A percentile compares a stretch with the other conserved stretches of the same genome.
Conservation (phyloP, 2,888 invertebrate species). For the Ischnura elegans region DNA sequence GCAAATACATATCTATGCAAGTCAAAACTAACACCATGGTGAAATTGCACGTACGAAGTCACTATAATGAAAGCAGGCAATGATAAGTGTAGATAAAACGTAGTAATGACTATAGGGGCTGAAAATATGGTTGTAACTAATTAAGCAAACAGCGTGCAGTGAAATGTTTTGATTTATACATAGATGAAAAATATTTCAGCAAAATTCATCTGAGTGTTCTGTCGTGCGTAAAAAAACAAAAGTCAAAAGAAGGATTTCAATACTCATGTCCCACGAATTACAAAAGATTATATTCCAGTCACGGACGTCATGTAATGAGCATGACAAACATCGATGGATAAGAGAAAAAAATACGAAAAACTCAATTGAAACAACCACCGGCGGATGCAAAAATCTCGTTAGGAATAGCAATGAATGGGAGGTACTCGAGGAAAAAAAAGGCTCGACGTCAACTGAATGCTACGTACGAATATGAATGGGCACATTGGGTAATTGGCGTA, state of each 20-base stretch:
- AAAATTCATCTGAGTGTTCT: too few relatives aligned
- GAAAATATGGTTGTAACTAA: too few relatives aligned
- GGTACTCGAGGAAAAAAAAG: neutral
- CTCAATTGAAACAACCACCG: neutral
- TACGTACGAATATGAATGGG: neutral
- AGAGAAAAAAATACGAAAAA: neutral
- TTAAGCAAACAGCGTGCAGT: too few relatives aligned
- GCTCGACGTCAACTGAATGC: neutral
- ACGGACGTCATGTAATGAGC: neutral
- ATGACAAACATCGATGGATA: neutral
- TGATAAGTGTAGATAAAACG: too few relatives aligned
- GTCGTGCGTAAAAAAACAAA: too few relatives aligned
- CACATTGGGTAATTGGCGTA: conserved; percentile 13
- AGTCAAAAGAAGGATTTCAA: too few relatives aligned
- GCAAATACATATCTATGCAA: neutral
- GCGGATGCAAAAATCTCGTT: conserved; percentile 27
- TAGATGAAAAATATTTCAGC: too few relatives aligned
- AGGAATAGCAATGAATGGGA: conserved; percentile 27
- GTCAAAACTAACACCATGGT: too few relatives aligned
- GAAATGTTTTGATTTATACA: too few relatives aligned
- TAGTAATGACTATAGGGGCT: too few relatives aligned
- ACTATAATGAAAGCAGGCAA: too few relatives aligned
- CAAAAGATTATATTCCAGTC: neutral
- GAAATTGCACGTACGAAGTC: too few relatives aligned
- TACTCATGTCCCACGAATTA: neutral